Percentiles rank a stretch among this genome's conserved stretches.
Evolutionary conservation across 1,140 invertebrate species (phyloP).

Genomic region (Vollenhovia emeryi): DNA sequence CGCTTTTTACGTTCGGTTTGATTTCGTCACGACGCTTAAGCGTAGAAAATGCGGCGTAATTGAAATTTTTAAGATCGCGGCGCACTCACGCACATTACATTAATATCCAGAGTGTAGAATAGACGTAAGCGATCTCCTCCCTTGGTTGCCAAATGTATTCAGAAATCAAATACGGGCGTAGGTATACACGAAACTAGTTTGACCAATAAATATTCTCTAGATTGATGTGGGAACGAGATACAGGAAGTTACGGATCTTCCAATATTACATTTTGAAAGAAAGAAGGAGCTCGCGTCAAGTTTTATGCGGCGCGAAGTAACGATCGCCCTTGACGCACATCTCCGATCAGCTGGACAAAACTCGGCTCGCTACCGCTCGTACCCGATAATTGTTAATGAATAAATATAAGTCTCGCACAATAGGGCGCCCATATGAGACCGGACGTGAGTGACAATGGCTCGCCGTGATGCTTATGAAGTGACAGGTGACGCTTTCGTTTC

Average conservation of each 20-base stretch:
- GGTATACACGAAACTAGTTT: neutral
- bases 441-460: conserved; percentile 75
- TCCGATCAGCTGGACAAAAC: conserved; percentile 63
- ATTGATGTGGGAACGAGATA: neutral
- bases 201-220: neutral
- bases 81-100: neutral
- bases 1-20: conserved; percentile 38
- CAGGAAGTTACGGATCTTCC: neutral
- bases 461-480: conserved; percentile 64
- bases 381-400: conserved; percentile 80
- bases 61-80: neutral
- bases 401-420: conserved; percentile 78
- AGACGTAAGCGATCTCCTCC: neutral
- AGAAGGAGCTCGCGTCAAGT: conserved; percentile 28
- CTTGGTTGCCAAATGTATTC: neutral
- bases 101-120: neutral
- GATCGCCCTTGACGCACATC: conserved; percentile 53
- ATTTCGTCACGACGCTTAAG: neutral
- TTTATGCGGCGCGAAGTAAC: conserved; percentile 42
- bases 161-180: neutral
- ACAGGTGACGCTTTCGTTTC: conserved; percentile 73
- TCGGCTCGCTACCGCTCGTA: conserved; percentile 54
- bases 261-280: neutral
- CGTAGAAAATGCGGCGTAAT: neutral
- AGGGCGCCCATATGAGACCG: conserved; percentile 69